These are phyloP conservation scores for Indri indri DNA, from an alignment of 2,113 vertebrate genomes.

Conservation along the genomic window DNA sequence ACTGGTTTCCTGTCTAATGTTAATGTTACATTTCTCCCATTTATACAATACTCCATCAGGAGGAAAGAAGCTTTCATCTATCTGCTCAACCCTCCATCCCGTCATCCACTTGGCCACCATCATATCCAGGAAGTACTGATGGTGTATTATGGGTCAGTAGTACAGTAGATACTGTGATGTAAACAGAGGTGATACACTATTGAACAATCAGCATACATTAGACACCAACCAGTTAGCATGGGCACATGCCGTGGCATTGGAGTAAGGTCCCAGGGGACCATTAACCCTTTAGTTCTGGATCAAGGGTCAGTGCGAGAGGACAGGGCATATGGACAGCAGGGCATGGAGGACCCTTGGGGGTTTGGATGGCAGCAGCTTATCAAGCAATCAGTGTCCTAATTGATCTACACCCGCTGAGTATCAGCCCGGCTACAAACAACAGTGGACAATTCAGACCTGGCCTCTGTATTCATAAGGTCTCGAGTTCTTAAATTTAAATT, in stretches of 20 bases:
- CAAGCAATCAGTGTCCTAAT: neutral
- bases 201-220: neutral
- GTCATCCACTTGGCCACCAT: neutral
- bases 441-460: too few relatives aligned
- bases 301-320: neutral
- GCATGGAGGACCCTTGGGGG: neutral
- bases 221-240: neutral
- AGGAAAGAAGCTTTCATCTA: accelerated
- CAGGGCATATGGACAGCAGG: neutral
- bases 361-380: neutral
- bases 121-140: neutral
- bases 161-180: neutral
- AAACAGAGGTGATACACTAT: neutral
- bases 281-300: neutral
- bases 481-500: neutral
- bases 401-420: neutral
- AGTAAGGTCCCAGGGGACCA: neutral
- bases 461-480: neutral
- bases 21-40: neutral
- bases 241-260: accelerated
- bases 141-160: neutral
- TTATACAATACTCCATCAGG: neutral
- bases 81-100: neutral
- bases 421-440: neutral
- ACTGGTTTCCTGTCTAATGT: neutral